Base-by-base conservation (phyloP, 2,888 invertebrate genomes). In the Bombylius major region DNA sequence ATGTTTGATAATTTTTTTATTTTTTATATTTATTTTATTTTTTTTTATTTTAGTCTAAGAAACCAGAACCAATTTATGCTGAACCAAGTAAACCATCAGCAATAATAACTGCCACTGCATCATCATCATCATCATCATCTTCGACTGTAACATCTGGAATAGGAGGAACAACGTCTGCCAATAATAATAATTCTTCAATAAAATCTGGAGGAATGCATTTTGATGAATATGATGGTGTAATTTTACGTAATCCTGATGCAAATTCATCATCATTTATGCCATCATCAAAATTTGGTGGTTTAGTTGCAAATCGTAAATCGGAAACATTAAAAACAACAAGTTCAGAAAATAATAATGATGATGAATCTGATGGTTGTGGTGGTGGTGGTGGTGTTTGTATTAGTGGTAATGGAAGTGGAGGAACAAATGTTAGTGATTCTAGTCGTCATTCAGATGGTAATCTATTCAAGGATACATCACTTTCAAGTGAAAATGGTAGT, bases 51-150 rank as follows among this genome's bases (percentile, higher is more conserved):
- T 39, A 59, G 63, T 55, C 47, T 13, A 62, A 61, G 53, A 61
- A 58, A 50, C 54, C 61, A 7, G 63, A 63, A 55, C 63, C 63
- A 5, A 62, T 63, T 45, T 63, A 63, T 57, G 63, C 63, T 7
- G 63, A 63, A 47, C 63, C 63, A 31, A 62, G 56, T 45, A 63
- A 63, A 56, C 32, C 36, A 32, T 12, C 53, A 6, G n/a, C 39
- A 36, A 8, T 6, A 14, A 46, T 51, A 31, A 32, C 42, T 11
- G 50, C 53, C 36, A 47, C 51, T 5, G 9, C 50, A 52, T 7
- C 47, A 48, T 46, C 52, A 32, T 44, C 46, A n/a, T 44, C 56
- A 14, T 45, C 50, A 34, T 36, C 56, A 32, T 31, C 39, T 31
- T n/a, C 34, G 12, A 42, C 42, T 42, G 46, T 51, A 11, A 51